Conservation (phyloP, 2,797 vertebrate species). For the Anableps anableps region DNA sequence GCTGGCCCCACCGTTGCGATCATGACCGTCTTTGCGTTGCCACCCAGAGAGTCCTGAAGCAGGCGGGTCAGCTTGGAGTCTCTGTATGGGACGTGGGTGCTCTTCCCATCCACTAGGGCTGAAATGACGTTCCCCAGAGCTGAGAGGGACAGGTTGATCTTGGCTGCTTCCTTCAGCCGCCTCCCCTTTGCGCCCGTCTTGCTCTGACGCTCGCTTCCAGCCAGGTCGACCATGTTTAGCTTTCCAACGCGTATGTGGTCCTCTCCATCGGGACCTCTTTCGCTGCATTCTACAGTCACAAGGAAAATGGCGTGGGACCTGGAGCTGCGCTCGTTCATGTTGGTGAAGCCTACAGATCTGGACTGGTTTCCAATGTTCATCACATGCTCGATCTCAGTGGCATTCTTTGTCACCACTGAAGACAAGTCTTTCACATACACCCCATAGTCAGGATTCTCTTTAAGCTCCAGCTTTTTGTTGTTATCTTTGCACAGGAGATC, state of each 20-base stretch:
- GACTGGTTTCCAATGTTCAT: slow-evolving; percentile 95
- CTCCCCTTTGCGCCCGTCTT: slow-evolving; percentile 87
- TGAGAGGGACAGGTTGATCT: slow-evolving; percentile 97
- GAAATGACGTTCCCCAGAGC: slow-evolving; percentile 97
- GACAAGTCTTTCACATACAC: slow-evolving; percentile 94
- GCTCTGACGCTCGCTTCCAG: slow-evolving; percentile 94
- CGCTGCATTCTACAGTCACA: slow-evolving; percentile 93
- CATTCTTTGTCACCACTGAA: slow-evolving; percentile 94
- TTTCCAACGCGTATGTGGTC: slow-evolving; percentile 97
- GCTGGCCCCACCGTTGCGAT: slow-evolving; percentile 93
- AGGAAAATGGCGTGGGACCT: slow-evolving; percentile 95
- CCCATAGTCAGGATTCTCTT: slow-evolving; percentile 90
- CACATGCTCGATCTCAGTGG: slow-evolving; percentile 94
- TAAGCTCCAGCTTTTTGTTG: slow-evolving; percentile 91
- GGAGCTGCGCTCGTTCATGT: slow-evolving; percentile 96
- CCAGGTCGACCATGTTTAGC: slow-evolving; percentile 97
- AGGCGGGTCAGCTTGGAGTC: slow-evolving; percentile 97
- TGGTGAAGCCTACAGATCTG: slow-evolving; percentile 91
- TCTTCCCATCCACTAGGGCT: slow-evolving; percentile 89
- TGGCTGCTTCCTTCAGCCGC: slow-evolving; percentile 93
- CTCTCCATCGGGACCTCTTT: slow-evolving; percentile 87
- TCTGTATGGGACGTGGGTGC: slow-evolving; percentile 94
- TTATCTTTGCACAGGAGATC: slow-evolving; percentile 95
- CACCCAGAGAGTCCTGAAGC: slow-evolving; percentile 95
- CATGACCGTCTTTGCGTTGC: slow-evolving; percentile 97